phyloP scores from a whole-genome alignment of 2,797 vertebrate genomes.

The Loris lydekkerianus region DNA sequence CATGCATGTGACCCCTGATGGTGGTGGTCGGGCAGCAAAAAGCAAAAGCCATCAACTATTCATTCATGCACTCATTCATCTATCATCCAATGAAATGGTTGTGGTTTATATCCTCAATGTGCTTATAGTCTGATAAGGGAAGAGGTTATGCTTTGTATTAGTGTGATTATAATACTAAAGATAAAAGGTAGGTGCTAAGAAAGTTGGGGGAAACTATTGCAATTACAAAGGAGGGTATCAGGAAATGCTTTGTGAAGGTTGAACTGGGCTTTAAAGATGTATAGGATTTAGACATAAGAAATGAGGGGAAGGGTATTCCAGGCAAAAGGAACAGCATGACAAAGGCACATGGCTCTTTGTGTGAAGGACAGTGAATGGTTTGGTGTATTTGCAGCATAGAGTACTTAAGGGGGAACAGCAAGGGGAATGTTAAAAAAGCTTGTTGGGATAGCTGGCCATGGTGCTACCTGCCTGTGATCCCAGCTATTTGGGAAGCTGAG shows the following conservation, averaged over 20 bases:
- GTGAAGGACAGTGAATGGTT: background rate
- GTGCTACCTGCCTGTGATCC: background rate
- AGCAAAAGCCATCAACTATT: background rate
- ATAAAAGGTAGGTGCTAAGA: background rate
- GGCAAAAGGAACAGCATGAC: background rate
- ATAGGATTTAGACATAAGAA: background rate
- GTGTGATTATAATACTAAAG: background rate
- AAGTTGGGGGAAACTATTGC: background rate
- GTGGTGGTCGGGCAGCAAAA: too few relatives aligned
- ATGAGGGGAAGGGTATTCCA: background rate
- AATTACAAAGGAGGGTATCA: background rate
- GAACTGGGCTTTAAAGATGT: conserved; percentile 13
- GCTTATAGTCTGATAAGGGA: conserved; percentile 14
- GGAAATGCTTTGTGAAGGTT: conserved; percentile 27
- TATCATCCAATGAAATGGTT: conserved; percentile 19
- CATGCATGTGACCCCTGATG: too few relatives aligned
- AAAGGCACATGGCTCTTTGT: background rate
- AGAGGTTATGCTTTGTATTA: conserved; percentile 8
- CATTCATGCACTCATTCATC: background rate
- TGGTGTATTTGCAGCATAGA: background rate
- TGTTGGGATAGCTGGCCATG: background rate
- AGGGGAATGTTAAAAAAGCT: background rate
- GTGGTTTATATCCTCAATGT: conserved; percentile 10
- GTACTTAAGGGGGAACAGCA: background rate
- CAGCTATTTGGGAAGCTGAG: background rate